Evolutionary conservation across 1,140 invertebrate species (phyloP), one percentile per base, ranked within the genome.

Genomic region (Drosophila erecta): DNA sequence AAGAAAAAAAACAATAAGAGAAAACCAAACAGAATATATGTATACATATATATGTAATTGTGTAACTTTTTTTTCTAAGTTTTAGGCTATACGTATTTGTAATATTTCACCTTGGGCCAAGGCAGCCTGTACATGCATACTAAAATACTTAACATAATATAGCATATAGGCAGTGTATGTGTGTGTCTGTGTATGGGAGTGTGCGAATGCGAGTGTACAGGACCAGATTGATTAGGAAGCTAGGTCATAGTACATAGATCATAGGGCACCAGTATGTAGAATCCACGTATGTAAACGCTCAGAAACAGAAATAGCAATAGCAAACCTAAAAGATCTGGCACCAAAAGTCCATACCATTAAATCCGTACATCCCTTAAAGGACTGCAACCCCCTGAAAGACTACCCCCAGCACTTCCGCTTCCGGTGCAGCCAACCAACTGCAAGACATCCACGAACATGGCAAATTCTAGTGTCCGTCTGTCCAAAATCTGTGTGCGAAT

Each of bases 41-140:
- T 55, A 57, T 41, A 72, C 38, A 65, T 67, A 57, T 37, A 73
- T 70, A 50, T 70, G 51, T 38, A 58, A 51, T 50, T 30, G 58
- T 76, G 58, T 76, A 64, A 43, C 38, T 44, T 61, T 73, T 74
- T 74, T 74, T 74, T 53, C 57, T 38, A 74, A 74, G 33, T 74
- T 49, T 62, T 70, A 70, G 66, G 66, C 64, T 69, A 70, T 56
- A 56, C 6, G 47, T 69, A 69, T 55, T 69, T 46, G 41, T 69
- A 69, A 70, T 56, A 49, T 24, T 54, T 69, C 66, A 69, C 64
- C 58, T 66, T 66, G 60, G 62, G 62, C 62, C 62, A 44, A 70
- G 54, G 37, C 51, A 57, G 51, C 51, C 71, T 75, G 59, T 75
- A 47, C 41, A 75, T 65, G 43, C 44, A 75, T 75, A 75, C 58